A percentile compares a stretch with the other conserved stretches of the same genome.
Evolutionary conservation across 2,113 vertebrate genomes (phyloP).

Genomic region (Colius striatus): DNA sequence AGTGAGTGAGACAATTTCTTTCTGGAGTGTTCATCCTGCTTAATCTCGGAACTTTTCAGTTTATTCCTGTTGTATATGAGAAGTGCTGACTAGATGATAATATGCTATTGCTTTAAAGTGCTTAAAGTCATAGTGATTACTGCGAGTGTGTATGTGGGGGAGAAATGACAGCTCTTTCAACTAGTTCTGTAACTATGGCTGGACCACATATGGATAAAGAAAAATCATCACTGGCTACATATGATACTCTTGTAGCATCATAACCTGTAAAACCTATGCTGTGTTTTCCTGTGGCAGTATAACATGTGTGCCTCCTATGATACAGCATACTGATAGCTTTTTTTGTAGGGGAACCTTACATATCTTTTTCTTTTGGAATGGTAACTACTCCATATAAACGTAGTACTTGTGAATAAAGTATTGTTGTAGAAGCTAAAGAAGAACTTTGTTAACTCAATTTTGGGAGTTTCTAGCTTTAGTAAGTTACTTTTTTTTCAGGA

Average conservation of each 20-base stretch:
- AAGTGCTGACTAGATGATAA: neutral
- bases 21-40: neutral
- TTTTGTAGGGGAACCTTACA: neutral
- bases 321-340: neutral
- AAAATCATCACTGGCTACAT: neutral
- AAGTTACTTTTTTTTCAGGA: neutral
- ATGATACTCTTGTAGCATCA: neutral
- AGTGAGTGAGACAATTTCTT: slow-evolving; percentile 83
- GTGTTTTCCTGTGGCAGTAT: neutral
- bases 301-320: neutral
- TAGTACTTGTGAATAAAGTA: neutral
- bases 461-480: neutral
- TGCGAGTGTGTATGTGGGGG: neutral
- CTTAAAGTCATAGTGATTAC: neutral
- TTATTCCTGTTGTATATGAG: neutral
- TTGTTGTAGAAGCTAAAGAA: neutral
- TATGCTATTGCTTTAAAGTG: neutral
- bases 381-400: neutral
- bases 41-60: neutral
- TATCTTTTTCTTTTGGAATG: neutral
- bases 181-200: neutral
- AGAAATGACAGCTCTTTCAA: neutral
- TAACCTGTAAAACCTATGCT: neutral
- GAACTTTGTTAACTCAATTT: neutral
- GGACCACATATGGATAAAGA: neutral